Evolutionary conservation across 1,140 invertebrate species (phyloP), one percentile per base, ranked within the genome.

Genomic region (Penaeus chinensis): DNA sequence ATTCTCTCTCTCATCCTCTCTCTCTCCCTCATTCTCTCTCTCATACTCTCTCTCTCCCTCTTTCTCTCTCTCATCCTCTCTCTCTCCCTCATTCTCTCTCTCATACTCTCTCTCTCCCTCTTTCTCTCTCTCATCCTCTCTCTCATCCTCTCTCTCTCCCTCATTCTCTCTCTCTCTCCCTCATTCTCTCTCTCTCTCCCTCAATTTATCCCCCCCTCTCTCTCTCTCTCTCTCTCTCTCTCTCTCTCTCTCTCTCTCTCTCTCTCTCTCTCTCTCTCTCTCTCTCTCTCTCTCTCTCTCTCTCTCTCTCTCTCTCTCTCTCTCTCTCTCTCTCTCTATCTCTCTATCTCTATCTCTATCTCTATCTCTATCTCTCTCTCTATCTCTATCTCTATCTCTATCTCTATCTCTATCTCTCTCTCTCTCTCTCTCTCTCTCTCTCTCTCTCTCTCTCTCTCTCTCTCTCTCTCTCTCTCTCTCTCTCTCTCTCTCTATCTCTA

Each of bases 371-470:
- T n/a, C 32, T 32, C 32, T 32, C 66, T 32, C 18, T 32, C 32
- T 32, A 10, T 20, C 66, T 71, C 66, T 71, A 10, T 71, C 66
- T 2, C 20, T 19, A 0, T 24, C 24, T 24, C 24, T 24, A 3
- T 71, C 20, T 71, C 66, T 71, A 10, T 71, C 66, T 71, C 32
- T 32, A 0, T 32, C 16, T 32, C 32, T 32, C n/a, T 71, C 32
- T 71, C 66, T 71, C 66, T 32, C 32, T 32, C 32, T 32, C 32
- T 32, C 32, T 32, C 32, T 32, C 32, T 32, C 32, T 32, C 32
- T 32, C 66, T 24, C 66, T 71, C 66, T 71, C 66, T 71, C 66
- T 71, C 66, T 71, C 66, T 71, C 66, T 32, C 32, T 32, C 66
- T 32, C 32, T 32, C 18, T 32, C 32, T 71, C 32, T 19, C 32